phyloP scores from a whole-genome alignment of 2,888 invertebrate species.

The Lagria hirta region DNA sequence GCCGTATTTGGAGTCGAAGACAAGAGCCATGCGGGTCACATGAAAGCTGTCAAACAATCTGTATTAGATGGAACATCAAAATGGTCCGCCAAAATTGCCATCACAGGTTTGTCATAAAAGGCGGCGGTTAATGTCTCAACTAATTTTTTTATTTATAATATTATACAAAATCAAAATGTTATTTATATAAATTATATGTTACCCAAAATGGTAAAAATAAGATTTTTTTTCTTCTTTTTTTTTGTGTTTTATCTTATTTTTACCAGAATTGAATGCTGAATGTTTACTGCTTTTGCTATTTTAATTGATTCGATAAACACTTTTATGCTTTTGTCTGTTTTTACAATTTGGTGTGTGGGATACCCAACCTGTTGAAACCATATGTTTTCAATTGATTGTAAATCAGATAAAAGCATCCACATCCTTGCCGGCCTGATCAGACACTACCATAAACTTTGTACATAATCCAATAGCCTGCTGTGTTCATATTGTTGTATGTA shows the following conservation, averaged over 20 bases:
- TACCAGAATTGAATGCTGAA: constrained; percentile 40
- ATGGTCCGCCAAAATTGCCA: constrained; percentile 99
- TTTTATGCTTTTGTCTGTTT: constrained; percentile 29
- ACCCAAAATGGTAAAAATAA: constrained; percentile 6
- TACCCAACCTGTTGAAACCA: too few relatives aligned
- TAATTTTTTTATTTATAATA: constrained; percentile 6
- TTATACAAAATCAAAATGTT: constrained; percentile 14
- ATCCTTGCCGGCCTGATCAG: too few relatives aligned
- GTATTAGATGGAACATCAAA: constrained; percentile 99
- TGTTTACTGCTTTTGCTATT: constrained; percentile 43
- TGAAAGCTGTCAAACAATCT: constrained; percentile 98
- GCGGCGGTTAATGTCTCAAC: constrained; percentile 25
- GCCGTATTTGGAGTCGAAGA: constrained; percentile 95
- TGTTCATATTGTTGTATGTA: constrained; percentile 47
- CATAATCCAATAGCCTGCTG: constrained; percentile 37
- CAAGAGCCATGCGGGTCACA: constrained; percentile 91
- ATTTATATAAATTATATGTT: constrained; percentile 20
- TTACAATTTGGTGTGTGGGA: too few relatives aligned
- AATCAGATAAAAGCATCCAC: too few relatives aligned
- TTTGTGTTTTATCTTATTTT: constrained; percentile 23
- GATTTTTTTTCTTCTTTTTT: constrained; percentile 4
- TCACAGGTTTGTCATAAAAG: constrained; percentile 99
- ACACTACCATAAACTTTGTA: too few relatives aligned
- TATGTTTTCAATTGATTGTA: too few relatives aligned
- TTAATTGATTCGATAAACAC: constrained; percentile 27